Percentiles rank a stretch among this genome's conserved stretches.
Conservation (phyloP, 2,113 vertebrate genomes). For the Podilymbus podiceps region DNA sequence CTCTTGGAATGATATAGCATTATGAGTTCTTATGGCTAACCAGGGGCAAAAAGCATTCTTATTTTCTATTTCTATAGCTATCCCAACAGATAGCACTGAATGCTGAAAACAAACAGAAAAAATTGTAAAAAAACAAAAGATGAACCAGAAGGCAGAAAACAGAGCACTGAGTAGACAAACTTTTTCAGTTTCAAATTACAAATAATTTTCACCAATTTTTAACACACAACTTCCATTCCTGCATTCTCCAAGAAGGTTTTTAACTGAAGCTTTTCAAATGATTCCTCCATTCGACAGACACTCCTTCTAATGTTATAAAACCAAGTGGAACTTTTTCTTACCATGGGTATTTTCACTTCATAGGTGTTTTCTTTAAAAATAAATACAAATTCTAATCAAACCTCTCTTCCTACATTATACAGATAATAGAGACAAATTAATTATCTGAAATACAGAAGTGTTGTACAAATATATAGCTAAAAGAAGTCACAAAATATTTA, state of each 20-base stretch:
- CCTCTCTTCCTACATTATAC: not conserved
- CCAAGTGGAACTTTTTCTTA: not conserved
- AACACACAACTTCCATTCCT: not conserved
- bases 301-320: not conserved
- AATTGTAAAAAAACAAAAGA: not conserved
- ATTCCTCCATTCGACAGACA: not conserved
- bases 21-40: conserved; percentile 66
- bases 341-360: not conserved
- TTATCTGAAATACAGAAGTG: not conserved
- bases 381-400: not conserved
- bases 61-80: conserved; percentile 7
- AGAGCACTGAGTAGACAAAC: not conserved
- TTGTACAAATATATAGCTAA: not conserved
- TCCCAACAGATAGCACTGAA: not conserved
- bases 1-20: conserved; percentile 58
- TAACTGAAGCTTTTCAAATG: not conserved
- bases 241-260: not conserved
- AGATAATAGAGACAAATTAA: not conserved
- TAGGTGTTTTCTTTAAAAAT: not conserved
- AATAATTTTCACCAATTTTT: not conserved
- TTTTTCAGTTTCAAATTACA: conserved; percentile 18
- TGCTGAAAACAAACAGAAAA: conserved; percentile 33
- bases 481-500: not conserved
- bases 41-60: conserved; percentile 61
- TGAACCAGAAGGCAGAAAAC: conserved; percentile 10